Percentiles rank a stretch among this genome's conserved stretches.
phyloP scores from a whole-genome alignment of 2,888 invertebrate genomes.

The Myathropa florea region DNA sequence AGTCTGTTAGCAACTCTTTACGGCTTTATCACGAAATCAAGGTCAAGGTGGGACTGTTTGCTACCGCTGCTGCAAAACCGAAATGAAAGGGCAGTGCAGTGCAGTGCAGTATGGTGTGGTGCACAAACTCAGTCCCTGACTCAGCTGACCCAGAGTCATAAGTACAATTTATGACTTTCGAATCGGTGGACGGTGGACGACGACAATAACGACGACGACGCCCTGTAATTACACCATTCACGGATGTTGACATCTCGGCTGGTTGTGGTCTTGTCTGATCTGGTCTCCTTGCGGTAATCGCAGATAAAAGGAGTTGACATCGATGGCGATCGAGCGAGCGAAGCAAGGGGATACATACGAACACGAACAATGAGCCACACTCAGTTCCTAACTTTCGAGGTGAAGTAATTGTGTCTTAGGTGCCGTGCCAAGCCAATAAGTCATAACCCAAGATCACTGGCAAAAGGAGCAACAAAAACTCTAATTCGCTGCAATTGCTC shows the following conservation, averaged over 20 bases:
- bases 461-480: conserved; percentile 31
- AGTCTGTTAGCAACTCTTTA: conserved; percentile 1
- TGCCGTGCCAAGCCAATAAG: conserved; percentile 67
- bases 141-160: conserved; percentile 63
- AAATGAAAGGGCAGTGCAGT: conserved; percentile 20
- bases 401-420: conserved; percentile 68
- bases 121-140: conserved; percentile 42
- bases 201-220: conserved; percentile 16
- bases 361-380: conserved; percentile 13
- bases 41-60: conserved; percentile 56
- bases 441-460: conserved; percentile 68
- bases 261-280: conserved; percentile 13
- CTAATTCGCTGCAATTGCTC: conserved; percentile 63
- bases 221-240: conserved; percentile 62
- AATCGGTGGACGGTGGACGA: background rate
- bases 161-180: conserved; percentile 60
- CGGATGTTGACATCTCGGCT: conserved; percentile 69
- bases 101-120: background rate
- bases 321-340: no score
- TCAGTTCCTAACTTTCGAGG: conserved; percentile 56
- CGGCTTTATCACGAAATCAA: conserved; percentile 62
- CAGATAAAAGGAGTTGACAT: conserved; percentile 64
- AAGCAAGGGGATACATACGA: conserved; percentile 6
- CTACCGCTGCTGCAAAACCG: background rate
- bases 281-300: conserved; percentile 16